Evolutionary conservation across 2,888 invertebrate species (phyloP), one percentile per base, ranked within the genome.

Genomic region (Drosophila cognata): DNA sequence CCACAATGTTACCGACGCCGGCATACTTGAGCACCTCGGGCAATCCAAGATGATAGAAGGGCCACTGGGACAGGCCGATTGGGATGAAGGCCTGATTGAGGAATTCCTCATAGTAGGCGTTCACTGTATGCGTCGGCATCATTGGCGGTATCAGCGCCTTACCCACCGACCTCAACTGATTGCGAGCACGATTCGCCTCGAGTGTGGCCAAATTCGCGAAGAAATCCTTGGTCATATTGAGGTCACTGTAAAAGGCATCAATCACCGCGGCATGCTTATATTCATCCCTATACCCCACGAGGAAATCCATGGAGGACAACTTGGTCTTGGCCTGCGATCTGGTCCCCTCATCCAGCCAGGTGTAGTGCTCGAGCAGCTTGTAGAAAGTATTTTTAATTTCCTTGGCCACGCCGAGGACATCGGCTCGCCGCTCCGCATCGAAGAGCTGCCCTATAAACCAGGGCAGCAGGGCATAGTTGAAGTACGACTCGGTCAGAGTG

Each of bases 81-180:
- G 91, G 84, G 11, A 92, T 79, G 50, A 91, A 92, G 4, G 84
- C 92, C 46, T 90, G 79, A 35, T 92, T 92, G 0, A 92, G 78
- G 5, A 91, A 92, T 33, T 91, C 91, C 5, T 91, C 90, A 66
- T 92, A 92, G 46, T 91, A 92, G 2, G 92, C 92, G 57, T 92
- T 92, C 8, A 92, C 92, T 25, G 89, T 81, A 4, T 88, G 88
- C 21, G 92, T 92, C 0, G 91, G 87, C 76, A 92, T 88, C 5
- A 91, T 68, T 5, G 87, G 71, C 0, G 91, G 90, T 61, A 92
- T 89, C 28, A 90, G 43, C 0, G 92, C 88, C 31, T 88, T 91
- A 46, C 90, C 88, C 48, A 92, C 89, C 0, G 89, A 90, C 4
- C 80, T 74, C 1, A 88, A 33, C 0, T 85, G 81, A 5, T 86